Conservation (phyloP, 2,797 vertebrate species). For the Sebastes baramenuke region DNA sequence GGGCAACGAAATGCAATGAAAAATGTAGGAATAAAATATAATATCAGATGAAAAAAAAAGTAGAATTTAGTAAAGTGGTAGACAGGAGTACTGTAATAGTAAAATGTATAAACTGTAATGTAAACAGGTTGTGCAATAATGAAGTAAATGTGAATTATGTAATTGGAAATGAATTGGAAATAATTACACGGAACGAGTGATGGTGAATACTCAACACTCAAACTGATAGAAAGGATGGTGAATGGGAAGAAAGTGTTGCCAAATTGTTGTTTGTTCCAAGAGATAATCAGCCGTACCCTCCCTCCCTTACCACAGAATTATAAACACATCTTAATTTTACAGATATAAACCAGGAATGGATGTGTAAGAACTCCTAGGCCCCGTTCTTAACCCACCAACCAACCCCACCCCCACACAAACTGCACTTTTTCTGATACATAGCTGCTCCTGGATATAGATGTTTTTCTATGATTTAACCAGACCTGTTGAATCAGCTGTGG, state of each 20-base stretch:
- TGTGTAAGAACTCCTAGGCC: too few relatives aligned
- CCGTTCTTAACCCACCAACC: neutral
- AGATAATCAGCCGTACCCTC: neutral
- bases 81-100: neutral
- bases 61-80: neutral
- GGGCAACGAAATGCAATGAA: neutral
- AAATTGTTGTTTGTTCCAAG: neutral
- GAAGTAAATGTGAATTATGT: neutral
- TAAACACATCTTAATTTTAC: neutral
- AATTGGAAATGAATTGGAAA: neutral
- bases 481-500: slow-evolving; percentile 11
- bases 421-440: neutral
- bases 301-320: neutral
- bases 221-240: neutral
- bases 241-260: neutral
- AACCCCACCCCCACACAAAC: neutral
- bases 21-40: neutral
- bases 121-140: neutral
- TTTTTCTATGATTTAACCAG: neutral
- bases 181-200: neutral
- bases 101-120: neutral
- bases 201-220: rapidly evolving
- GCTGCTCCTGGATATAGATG: neutral
- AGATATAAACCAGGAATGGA: neutral
- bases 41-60: neutral